phyloP scores from a whole-genome alignment of 1,140 invertebrate genomes.

The Apolygus lucorum region DNA sequence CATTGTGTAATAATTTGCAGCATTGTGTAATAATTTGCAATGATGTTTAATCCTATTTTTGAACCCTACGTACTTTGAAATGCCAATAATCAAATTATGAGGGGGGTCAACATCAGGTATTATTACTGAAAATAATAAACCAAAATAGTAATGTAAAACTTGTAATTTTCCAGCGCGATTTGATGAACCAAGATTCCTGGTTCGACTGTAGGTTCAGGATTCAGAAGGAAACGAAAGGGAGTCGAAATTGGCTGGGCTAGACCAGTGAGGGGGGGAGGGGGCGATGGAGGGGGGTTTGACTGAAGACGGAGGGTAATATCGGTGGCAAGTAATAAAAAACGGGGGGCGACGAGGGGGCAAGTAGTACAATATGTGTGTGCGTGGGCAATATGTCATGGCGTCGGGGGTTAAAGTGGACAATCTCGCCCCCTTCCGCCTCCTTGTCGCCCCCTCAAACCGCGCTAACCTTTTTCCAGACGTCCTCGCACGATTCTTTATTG shows the following conservation, averaged over 20 bases:
- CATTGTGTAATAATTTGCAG: no score
- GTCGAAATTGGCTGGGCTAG: neutral
- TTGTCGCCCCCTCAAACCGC: neutral
- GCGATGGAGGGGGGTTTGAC: neutral
- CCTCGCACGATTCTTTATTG: neutral
- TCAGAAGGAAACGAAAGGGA: neutral
- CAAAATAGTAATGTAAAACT: no score
- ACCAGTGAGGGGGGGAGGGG: neutral
- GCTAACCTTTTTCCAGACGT: neutral
- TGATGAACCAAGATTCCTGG: no score
- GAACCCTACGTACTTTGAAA: no score
- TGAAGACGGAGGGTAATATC: neutral
- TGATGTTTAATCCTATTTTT: no score
- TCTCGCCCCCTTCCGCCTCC: neutral
- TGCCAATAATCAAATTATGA: no score
- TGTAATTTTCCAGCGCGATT: no score
- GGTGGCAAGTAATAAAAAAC: neutral
- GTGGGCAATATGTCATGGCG: neutral
- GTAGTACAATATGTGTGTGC: neutral
- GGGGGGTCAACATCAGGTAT: no score
- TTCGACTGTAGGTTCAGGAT: no score
- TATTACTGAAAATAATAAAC: no score
- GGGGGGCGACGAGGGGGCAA: neutral
- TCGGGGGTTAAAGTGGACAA: neutral
- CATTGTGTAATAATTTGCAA: no score